Evolutionary conservation across 2,113 vertebrate genomes (phyloP).

Genomic region (Tetraodon nigroviridis): DNA sequence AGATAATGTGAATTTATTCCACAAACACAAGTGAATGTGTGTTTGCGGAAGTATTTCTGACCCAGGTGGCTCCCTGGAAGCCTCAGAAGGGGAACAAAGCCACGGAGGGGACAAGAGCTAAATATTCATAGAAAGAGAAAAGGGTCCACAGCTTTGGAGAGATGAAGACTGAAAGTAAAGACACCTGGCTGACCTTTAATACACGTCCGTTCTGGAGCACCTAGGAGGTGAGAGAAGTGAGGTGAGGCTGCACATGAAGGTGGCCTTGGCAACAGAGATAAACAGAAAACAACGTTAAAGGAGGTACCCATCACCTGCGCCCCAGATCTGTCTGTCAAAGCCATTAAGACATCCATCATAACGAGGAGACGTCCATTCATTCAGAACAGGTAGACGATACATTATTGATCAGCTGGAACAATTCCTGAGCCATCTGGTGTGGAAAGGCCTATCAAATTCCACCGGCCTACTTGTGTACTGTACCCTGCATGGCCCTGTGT

Average conservation of each 20-base stretch:
- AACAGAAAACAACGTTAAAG: conserved; percentile 8
- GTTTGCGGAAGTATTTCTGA: conserved; percentile 40
- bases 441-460: conserved; percentile 56
- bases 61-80: conserved; percentile 35
- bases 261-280: conserved; percentile 9
- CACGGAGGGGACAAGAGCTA: conserved; percentile 50
- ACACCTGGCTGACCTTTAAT: neutral
- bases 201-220: neutral
- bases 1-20: too few species aligned
- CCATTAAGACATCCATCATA: conserved; percentile 59
- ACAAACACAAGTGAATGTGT: neutral
- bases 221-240: neutral
- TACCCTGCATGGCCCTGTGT: conserved; percentile 37
- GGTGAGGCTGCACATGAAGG: conserved; percentile 7
- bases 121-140: conserved; percentile 64
- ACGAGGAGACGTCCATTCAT: conserved; percentile 51
- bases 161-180: conserved; percentile 17
- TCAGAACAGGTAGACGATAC: conserved; percentile 56
- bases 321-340: conserved; percentile 54
- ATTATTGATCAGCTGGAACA: conserved; percentile 64
- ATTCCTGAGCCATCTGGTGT: conserved; percentile 54
- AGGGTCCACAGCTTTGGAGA: conserved; percentile 13
- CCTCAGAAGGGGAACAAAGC: conserved; percentile 50
- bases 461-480: conserved; percentile 31
- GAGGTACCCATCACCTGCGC: conserved; percentile 26